Percentiles rank a stretch among this genome's conserved stretches.
These are phyloP conservation scores for Monoplex corrugatus DNA, from an alignment of 2,888 invertebrate genomes.

Conservation along the genomic window DNA sequence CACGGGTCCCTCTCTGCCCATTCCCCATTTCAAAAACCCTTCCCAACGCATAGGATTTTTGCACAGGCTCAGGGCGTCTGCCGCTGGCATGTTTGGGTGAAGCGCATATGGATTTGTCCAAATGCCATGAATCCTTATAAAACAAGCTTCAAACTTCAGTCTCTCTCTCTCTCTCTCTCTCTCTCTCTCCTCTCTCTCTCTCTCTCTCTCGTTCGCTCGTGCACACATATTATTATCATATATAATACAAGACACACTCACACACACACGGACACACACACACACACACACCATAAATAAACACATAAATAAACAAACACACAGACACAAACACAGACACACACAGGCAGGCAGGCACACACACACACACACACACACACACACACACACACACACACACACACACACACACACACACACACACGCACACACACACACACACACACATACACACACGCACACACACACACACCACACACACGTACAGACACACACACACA, in stretches of 20 bases:
- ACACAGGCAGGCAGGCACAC: background rate
- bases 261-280: too few relatives aligned
- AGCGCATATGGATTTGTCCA: too few relatives aligned
- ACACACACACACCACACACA: background rate
- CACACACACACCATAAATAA: too few relatives aligned
- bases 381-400: background rate
- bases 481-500: background rate
- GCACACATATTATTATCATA: background rate
- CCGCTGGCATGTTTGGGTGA: too few relatives aligned
- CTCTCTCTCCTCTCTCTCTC: constrained; percentile 23
- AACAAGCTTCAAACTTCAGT: background rate
- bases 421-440: background rate
- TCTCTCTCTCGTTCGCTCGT: background rate
- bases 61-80: too few relatives aligned
- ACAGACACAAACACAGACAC: background rate
- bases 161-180: constrained; percentile 3
- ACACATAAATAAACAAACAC: too few relatives aligned
- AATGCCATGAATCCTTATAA: too few relatives aligned
- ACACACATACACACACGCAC: too few relatives aligned
- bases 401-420: too few relatives aligned
- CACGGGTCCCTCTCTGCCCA: too few relatives aligned
- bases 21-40: too few relatives aligned
- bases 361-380: background rate
- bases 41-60: too few relatives aligned
- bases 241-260: background rate